Percentiles rank a stretch among this genome's conserved stretches.
Conservation (phyloP, 23 tunicate species). For the Halocynthia roretzi region DNA sequence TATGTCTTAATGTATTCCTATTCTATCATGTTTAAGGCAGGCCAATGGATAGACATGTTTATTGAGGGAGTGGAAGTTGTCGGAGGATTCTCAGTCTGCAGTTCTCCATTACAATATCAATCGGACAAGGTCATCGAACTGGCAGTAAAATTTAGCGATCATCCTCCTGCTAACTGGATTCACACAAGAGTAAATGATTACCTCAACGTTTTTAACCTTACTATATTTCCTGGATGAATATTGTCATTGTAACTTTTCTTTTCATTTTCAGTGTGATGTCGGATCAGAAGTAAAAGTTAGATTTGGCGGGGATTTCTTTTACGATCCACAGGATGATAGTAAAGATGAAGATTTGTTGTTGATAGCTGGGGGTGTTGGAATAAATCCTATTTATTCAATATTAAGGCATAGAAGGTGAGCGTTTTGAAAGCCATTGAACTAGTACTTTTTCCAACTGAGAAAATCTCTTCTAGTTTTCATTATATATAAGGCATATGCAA, state of each 20-base stretch:
- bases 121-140: constrained; percentile 35
- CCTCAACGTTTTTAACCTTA: not conserved
- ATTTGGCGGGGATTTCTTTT: constrained; percentile 82
- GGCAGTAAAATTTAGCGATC: constrained; percentile 65
- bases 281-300: constrained; percentile 42
- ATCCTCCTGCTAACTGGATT: constrained; percentile 80
- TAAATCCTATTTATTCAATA: constrained; percentile 84
- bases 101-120: constrained; percentile 33
- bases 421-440: no score
- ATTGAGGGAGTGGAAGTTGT: constrained; percentile 47
- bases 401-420: constrained; percentile 59
- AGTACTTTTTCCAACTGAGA: no score
- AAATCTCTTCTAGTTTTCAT: no score
- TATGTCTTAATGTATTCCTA: not conserved
- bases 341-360: constrained; percentile 21
- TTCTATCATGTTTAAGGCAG: constrained; percentile 49
- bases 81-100: constrained; percentile 92
- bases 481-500: no score
- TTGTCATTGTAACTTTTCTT: not conserved
- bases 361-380: constrained; percentile 96
- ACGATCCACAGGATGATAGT: constrained; percentile 12
- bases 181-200: constrained; percentile 31
- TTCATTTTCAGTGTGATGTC: constrained; percentile 7
- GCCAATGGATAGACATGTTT: constrained; percentile 90
- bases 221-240: not conserved